Conservation (phyloP, 2,888 invertebrate genomes). For the Capitulum mitella region DNA sequence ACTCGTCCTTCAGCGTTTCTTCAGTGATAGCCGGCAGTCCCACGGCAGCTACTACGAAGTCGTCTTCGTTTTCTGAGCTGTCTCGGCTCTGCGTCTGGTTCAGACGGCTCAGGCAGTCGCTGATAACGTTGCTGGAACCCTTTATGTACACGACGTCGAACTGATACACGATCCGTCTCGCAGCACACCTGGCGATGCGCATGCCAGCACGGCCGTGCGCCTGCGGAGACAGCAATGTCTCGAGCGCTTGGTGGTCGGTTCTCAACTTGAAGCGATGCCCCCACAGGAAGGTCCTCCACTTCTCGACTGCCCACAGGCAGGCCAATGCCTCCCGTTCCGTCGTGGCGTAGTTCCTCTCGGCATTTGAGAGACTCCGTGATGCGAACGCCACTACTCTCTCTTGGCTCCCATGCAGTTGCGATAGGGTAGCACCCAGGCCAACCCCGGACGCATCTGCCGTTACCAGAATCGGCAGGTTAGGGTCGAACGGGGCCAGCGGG, state of each 20-base stretch:
- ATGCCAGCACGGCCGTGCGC: neutral
- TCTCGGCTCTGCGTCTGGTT: no score
- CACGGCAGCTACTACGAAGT: no score
- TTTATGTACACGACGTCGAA: neutral
- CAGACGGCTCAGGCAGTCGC: no score
- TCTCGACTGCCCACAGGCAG: neutral
- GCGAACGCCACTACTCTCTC: neutral
- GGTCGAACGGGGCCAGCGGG: neutral
- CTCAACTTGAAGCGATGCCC: neutral
- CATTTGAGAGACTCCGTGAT: neutral
- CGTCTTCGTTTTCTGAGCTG: no score
- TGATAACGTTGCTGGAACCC: no score
- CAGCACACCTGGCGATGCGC: neutral
- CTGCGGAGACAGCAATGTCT: neutral
- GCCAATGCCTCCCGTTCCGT: neutral
- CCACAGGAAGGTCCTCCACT: neutral
- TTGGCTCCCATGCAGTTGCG: neutral
- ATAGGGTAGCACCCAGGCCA: neutral
- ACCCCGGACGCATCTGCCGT: neutral
- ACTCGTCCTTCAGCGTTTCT: neutral
- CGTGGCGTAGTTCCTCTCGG: neutral
- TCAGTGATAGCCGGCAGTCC: no score
- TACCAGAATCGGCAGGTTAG: neutral
- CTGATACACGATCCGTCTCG: neutral
- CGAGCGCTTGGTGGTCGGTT: neutral